Percentiles rank a stretch among this genome's conserved stretches.
Evolutionary conservation across 2,888 invertebrate species (phyloP).

Genomic region (Tetrapedia diversipes): DNA sequence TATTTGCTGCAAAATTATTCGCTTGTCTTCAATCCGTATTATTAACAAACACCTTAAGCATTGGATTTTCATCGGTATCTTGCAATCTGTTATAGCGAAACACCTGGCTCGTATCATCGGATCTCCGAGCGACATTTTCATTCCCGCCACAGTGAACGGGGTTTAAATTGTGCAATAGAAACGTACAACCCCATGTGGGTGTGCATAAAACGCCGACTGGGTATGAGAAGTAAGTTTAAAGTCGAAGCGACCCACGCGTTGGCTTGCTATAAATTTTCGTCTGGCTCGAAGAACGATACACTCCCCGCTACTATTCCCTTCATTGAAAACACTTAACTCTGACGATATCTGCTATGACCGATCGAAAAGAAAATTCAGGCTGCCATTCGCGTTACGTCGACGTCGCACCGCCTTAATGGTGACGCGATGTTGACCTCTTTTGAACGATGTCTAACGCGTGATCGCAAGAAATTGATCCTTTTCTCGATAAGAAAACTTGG

Average conservation of each 20-base stretch:
- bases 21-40: constrained; percentile 2
- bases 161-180: constrained; percentile 46
- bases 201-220: constrained; percentile 36
- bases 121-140: constrained; percentile 34
- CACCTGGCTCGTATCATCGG: constrained; percentile 36
- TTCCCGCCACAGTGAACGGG: constrained; percentile 1
- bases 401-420: constrained; percentile 8
- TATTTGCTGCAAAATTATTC: constrained; percentile 27
- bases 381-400: constrained; percentile 22
- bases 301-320: constrained; percentile 3
- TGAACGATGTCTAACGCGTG: constrained; percentile 10
- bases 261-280: constrained; percentile 74
- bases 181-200: constrained; percentile 31
- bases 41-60: neutral
- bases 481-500: too few relatives aligned
- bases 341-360: constrained; percentile 21
- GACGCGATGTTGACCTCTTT: constrained; percentile 18
- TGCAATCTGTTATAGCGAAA: constrained; percentile 35
- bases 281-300: neutral
- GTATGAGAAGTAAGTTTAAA: constrained; percentile 61
- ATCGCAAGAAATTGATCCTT: constrained; percentile 2
- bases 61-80: constrained; percentile 12
- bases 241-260: constrained; percentile 73
- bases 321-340: constrained; percentile 11
- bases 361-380: constrained; percentile 15